phyloP scores from a whole-genome alignment of 2,113 vertebrate species.

The Candoia aspera region DNA sequence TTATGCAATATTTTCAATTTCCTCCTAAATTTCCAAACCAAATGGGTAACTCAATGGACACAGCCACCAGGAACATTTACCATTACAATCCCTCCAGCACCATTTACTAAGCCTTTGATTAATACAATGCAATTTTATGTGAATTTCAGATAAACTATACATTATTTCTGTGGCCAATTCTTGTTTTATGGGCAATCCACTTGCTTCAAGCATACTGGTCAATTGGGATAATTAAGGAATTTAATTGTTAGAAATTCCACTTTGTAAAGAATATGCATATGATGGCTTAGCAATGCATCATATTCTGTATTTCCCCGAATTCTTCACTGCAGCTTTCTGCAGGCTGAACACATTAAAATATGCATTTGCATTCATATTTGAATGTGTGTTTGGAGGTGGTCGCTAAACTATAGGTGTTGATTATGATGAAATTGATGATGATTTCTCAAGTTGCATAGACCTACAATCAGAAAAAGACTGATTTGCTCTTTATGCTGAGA shows the following conservation, averaged over 20 bases:
- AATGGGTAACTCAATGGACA: not conserved
- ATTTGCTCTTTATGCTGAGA: not conserved
- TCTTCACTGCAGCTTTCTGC: not conserved
- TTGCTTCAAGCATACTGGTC: not conserved
- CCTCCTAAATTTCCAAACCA: not conserved
- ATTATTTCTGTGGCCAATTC: not conserved
- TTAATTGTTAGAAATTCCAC: not conserved
- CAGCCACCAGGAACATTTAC: not conserved
- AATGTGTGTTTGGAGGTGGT: not conserved
- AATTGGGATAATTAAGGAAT: not conserved
- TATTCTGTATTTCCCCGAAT: not conserved
- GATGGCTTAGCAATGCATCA: not conserved
- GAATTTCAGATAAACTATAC: not conserved
- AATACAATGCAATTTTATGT: not conserved
- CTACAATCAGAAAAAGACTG: not conserved
- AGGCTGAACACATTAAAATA: not conserved
- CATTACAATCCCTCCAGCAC: not conserved
- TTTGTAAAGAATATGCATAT: not conserved
- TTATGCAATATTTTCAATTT: not conserved
- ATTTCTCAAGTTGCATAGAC: not conserved
- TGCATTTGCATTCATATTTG: not conserved
- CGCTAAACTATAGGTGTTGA: not conserved
- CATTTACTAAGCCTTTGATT: not conserved
- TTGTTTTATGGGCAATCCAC: not conserved
- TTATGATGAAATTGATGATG: not conserved